These are phyloP conservation scores for Epirrhoe alternata DNA, from an alignment of 2,888 invertebrate genomes.

Conservation along the genomic window DNA sequence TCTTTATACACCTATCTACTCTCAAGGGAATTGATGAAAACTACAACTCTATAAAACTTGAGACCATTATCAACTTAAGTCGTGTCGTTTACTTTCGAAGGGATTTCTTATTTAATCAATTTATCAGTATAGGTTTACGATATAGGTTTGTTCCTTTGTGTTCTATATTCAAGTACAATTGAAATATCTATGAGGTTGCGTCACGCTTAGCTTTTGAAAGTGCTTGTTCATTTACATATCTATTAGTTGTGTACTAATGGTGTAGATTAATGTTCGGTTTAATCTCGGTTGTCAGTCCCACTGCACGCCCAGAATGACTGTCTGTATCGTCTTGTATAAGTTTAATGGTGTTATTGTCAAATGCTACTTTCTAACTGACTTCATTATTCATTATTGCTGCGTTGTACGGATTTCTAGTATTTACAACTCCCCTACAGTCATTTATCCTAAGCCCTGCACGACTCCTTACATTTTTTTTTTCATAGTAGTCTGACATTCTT, in stretches of 20 bases:
- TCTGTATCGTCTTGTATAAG: constrained; percentile 24
- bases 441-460: neutral
- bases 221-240: constrained; percentile 54
- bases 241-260: constrained; percentile 45
- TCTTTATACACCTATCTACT: no score
- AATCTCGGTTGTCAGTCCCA: constrained; percentile 43
- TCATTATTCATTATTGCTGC: constrained; percentile 2
- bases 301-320: constrained; percentile 33
- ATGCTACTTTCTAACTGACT: constrained; percentile 10
- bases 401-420: no score
- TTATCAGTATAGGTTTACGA: constrained; percentile 7
- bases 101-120: constrained; percentile 14
- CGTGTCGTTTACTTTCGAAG: constrained; percentile 1
- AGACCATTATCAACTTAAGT: constrained; percentile 7
- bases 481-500: neutral
- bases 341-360: constrained; percentile 28
- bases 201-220: constrained; percentile 46
- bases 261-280: constrained; percentile 48
- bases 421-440: no score
- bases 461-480: neutral
- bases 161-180: constrained; percentile 23
- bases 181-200: constrained; percentile 34
- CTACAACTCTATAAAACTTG: no score
- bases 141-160: constrained; percentile 1
- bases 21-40: no score